phyloP scores from a whole-genome alignment of 2,888 invertebrate genomes.

The Tetrapedia diversipes region DNA sequence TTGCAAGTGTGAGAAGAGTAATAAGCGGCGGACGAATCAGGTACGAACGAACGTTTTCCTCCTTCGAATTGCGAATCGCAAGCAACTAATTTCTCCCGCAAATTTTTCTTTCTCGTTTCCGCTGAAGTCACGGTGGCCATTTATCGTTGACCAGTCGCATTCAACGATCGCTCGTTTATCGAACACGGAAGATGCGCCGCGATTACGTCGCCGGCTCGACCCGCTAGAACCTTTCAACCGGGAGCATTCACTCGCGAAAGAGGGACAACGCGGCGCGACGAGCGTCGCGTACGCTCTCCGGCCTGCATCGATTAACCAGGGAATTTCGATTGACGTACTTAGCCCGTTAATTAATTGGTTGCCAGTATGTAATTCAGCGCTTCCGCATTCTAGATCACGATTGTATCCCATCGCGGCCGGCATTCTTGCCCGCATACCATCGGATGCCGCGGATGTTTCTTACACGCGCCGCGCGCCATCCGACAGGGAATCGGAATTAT shows the following conservation, averaged over 20 bases:
- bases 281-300: slow-evolving; percentile 13
- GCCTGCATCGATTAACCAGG: slow-evolving; percentile 49
- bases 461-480: slow-evolving; percentile 24
- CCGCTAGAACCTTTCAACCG: slow-evolving; percentile 21
- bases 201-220: slow-evolving; percentile 15
- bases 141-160: background rate
- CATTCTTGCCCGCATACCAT: slow-evolving; percentile 51
- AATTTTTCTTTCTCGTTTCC: too few relatives aligned
- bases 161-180: slow-evolving; percentile 12
- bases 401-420: slow-evolving; percentile 40
- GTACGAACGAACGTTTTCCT: too few relatives aligned
- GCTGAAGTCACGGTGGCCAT: too few relatives aligned
- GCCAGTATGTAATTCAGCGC: slow-evolving; percentile 56
- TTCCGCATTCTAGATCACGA: slow-evolving; percentile 62
- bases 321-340: slow-evolving; percentile 58
- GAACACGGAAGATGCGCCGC: slow-evolving; percentile 25
- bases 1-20: too few relatives aligned
- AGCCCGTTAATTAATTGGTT: slow-evolving; percentile 58
- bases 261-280: background rate
- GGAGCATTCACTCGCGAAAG: background rate
- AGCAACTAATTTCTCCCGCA: too few relatives aligned
- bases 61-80: too few relatives aligned
- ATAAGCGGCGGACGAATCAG: too few relatives aligned
- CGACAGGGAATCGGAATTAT: slow-evolving; percentile 24
- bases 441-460: slow-evolving; percentile 51